Conservation (phyloP, 2,888 invertebrate species). For the Dasysyrphus albostriatus region DNA sequence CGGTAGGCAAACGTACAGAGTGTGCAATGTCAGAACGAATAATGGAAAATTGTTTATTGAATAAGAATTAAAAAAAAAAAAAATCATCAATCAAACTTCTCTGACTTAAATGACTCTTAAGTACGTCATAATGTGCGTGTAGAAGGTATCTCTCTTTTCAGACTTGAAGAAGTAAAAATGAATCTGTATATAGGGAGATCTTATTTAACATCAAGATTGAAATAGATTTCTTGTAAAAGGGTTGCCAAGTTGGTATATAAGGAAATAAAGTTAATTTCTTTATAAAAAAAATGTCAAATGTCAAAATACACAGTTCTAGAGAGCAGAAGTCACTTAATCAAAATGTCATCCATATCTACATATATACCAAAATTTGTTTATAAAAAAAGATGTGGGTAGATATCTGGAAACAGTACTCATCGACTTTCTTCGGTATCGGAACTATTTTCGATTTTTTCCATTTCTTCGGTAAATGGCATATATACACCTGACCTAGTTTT, state of each 20-base stretch:
- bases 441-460: no score
- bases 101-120: constrained; percentile 77
- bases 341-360: no score
- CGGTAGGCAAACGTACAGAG: constrained; percentile 71
- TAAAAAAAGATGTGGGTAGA: no score
- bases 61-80: constrained; percentile 24
- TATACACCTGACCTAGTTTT: no score
- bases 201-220: constrained; percentile 47
- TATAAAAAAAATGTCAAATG: no score
- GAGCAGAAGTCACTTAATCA: no score
- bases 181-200: constrained; percentile 11
- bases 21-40: constrained; percentile 71
- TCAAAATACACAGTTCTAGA: no score
- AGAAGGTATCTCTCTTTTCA: constrained; percentile 28
- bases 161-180: not conserved
- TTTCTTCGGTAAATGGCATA: no score
- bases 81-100: constrained; percentile 77
- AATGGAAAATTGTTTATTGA: constrained; percentile 76
- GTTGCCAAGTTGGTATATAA: not conserved
- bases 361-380: no score
- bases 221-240: constrained; percentile 22
- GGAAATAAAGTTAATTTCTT: no score
- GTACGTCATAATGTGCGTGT: constrained; percentile 72
- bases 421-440: no score
- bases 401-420: no score